Evolutionary conservation across 2,888 invertebrate species (phyloP), one percentile per base, ranked within the genome.

Genomic region (Rotaria sp.): DNA sequence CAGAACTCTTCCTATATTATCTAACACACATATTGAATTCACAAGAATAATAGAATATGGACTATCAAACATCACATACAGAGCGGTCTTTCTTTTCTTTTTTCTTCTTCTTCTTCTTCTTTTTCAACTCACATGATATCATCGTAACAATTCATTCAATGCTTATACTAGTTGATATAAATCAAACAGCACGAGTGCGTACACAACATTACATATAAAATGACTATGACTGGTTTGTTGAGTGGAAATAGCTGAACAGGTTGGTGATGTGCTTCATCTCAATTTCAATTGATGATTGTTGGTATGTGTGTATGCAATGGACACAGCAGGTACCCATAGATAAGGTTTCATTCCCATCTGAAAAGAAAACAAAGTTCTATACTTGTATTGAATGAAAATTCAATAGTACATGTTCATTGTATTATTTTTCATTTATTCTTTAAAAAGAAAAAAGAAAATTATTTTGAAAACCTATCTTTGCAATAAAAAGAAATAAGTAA

Each of bases 201-300:
- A 67, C 18, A 67, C 18, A n/a, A 15, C 50, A 50, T 50, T 67
- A 67, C 67, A 30, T 67, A 67, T 67, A 0, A 35, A 67, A 67
- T 67, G 35, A 67, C 35, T 35, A 67, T 67, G 67, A 35, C 35
- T 30, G 67, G 67, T 35, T 30, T 67, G 67, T 67, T 67, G 35
- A 67, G 67, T 67, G 67, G 35, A 52, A 67, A 67, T 67, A 67
- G 38, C 67, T 67, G 35, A 67, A 67, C 67, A 67, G 67, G 67
- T 67, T 67, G 67, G 30, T 67, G 67, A 67, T 67, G 67, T 35
- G 67, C 67, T 67, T 67, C 67, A 67, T 67, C 18, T 30, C 67
- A 67, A 67, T 35, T 67, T 67, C 67, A 67, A 67, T 67, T 38
- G 35, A 67, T 67, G 67, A 67, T 38, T 35, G 67, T 67, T 35